These are phyloP conservation scores for Lipophrys pholis DNA, from an alignment of 2,113 vertebrate species.

Conservation along the genomic window DNA sequence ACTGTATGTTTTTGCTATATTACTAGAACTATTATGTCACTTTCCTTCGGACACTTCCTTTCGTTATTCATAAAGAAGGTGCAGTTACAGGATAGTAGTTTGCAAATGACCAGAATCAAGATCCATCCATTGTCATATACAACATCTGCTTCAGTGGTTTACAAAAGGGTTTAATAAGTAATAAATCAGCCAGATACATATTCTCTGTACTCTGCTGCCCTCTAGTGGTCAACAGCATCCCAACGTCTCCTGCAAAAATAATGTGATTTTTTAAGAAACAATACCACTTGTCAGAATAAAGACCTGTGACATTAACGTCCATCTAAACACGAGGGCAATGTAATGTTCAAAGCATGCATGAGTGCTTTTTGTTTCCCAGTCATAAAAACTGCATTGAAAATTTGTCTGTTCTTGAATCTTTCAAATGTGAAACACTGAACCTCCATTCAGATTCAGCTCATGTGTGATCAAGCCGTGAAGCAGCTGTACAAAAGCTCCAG, in stretches of 20 bases:
- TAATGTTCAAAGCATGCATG: background rate
- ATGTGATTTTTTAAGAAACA: background rate
- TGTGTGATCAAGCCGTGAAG: background rate
- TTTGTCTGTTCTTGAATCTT: background rate
- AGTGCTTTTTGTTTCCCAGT: background rate
- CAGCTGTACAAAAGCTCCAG: background rate
- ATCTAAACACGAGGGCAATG: too few relatives aligned
- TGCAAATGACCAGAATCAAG: background rate
- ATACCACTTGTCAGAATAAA: too few relatives aligned
- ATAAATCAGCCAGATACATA: background rate
- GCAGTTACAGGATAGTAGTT: background rate
- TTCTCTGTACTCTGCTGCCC: constrained; percentile 69
- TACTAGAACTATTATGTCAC: background rate
- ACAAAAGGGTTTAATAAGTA: background rate
- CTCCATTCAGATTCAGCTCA: background rate
- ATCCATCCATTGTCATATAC: background rate
- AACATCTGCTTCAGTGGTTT: constrained; percentile 3
- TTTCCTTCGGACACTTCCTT: background rate
- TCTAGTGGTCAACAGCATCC: constrained; percentile 63
- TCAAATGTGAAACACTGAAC: background rate
- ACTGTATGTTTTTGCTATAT: too few relatives aligned
- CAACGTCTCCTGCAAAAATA: background rate
- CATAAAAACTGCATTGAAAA: background rate
- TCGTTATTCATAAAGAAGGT: background rate
- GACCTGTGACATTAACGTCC: too few relatives aligned